phyloP scores from a whole-genome alignment of 2,113 vertebrate genomes.

The Hepsetus odoe region DNA sequence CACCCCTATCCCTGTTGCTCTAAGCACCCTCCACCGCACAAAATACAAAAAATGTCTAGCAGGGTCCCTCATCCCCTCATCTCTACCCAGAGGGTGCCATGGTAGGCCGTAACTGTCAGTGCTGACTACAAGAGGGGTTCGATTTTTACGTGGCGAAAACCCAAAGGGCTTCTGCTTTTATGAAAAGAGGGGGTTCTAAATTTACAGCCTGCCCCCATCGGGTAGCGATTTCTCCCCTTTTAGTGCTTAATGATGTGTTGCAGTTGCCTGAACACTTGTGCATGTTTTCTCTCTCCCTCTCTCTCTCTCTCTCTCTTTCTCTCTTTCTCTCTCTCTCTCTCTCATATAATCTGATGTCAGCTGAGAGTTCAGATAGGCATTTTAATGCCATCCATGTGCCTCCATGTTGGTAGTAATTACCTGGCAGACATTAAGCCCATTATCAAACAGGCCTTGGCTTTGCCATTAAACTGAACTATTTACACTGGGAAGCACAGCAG shows the following conservation, averaged over 20 bases:
- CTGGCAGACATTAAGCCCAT: neutral
- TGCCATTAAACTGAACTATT: constrained; percentile 12
- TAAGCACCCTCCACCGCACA: neutral
- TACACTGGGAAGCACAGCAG: neutral
- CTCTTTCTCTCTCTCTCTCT: neutral
- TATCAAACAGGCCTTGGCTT: neutral
- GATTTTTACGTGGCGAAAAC: constrained; percentile 19
- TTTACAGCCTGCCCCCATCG: constrained; percentile 9
- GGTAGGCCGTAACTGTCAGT: constrained; percentile 20
- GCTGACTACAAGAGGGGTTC: neutral
- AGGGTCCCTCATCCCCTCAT: neutral
- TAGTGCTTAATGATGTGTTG: constrained; percentile 40
- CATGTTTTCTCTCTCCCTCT: neutral
- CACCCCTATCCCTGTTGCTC: neutral
- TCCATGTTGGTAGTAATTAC: constrained; percentile 29
- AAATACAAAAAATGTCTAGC: neutral
- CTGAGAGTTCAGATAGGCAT: constrained; percentile 26
- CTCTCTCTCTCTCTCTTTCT: neutral
- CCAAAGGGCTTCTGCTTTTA: constrained; percentile 10
- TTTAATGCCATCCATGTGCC: constrained; percentile 44
- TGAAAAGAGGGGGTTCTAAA: constrained; percentile 12
- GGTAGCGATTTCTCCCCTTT: neutral
- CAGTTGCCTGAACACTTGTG: neutral
- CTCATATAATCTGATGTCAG: constrained; percentile 34
- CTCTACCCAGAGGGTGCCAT: neutral